Percentiles rank a stretch among this genome's conserved stretches.
phyloP scores from a whole-genome alignment of 2,797 vertebrate genomes.

The Neosilurus hyrtlii region DNA sequence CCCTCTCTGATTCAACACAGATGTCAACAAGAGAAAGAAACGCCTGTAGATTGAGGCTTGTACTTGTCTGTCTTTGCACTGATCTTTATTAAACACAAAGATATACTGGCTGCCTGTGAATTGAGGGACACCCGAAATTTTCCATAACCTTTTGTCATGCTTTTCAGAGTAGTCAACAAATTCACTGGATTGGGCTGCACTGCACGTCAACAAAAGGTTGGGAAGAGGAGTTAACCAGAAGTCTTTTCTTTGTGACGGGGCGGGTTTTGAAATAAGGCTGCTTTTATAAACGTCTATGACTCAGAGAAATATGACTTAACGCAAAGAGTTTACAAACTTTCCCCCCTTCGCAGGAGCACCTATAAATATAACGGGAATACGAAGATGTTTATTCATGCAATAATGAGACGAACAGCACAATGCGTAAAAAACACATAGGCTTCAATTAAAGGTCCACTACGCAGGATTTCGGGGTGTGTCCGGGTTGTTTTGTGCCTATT shows the following conservation, averaged over 20 bases:
- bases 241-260: background rate
- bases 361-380: background rate
- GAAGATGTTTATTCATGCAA: too few relatives aligned
- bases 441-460: too few relatives aligned
- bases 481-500: too few relatives aligned
- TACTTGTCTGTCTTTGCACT: background rate
- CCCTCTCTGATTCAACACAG: background rate
- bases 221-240: background rate
- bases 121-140: background rate
- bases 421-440: too few relatives aligned
- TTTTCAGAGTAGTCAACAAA: background rate
- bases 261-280: background rate
- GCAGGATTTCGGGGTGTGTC: too few relatives aligned
- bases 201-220: background rate
- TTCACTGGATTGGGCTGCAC: background rate
- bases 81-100: background rate
- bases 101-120: background rate
- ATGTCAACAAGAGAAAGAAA: slow-evolving; percentile 4
- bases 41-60: background rate
- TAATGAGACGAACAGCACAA: background rate
- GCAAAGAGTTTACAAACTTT: background rate
- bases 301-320: background rate
- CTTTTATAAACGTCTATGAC: background rate
- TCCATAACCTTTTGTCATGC: background rate
- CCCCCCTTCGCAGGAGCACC: background rate